phyloP scores from a whole-genome alignment of 2,113 vertebrate genomes.

The Callocephalon fimbriatum region DNA sequence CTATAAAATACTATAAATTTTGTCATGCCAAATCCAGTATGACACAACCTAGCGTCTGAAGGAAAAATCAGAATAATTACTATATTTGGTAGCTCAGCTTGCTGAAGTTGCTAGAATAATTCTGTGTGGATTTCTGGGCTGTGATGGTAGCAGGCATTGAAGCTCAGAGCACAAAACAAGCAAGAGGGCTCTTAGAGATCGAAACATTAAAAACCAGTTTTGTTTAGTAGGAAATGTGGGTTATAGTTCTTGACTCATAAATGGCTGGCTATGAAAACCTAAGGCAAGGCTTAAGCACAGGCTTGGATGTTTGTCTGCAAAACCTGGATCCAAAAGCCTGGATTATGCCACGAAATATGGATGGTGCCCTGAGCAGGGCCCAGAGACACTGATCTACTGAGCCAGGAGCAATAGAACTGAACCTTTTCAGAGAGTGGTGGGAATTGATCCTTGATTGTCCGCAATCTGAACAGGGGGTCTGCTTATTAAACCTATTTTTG shows the following conservation, averaged over 20 bases:
- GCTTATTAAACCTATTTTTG: background rate
- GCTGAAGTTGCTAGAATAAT: background rate
- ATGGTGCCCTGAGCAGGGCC: rapidly evolving
- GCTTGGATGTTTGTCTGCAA: background rate
- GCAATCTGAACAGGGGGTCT: background rate
- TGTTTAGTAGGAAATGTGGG: background rate
- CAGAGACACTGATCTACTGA: too few species aligned
- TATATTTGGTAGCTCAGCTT: background rate
- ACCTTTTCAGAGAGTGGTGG: background rate
- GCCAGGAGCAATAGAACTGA: background rate
- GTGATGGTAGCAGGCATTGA: background rate
- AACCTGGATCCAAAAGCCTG: background rate
- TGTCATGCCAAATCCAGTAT: background rate
- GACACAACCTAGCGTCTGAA: background rate
- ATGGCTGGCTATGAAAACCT: background rate
- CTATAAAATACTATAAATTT: background rate
- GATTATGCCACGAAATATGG: background rate
- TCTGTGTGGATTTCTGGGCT: background rate
- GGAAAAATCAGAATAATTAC: background rate
- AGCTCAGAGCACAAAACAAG: background rate
- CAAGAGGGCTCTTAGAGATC: background rate
- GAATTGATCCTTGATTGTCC: background rate
- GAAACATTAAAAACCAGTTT: background rate
- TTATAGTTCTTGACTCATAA: background rate
- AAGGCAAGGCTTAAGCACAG: background rate